Evolutionary conservation across 2,797 vertebrate species (phyloP), one percentile per base, ranked within the genome.

Genomic region (Chelon auratus): DNA sequence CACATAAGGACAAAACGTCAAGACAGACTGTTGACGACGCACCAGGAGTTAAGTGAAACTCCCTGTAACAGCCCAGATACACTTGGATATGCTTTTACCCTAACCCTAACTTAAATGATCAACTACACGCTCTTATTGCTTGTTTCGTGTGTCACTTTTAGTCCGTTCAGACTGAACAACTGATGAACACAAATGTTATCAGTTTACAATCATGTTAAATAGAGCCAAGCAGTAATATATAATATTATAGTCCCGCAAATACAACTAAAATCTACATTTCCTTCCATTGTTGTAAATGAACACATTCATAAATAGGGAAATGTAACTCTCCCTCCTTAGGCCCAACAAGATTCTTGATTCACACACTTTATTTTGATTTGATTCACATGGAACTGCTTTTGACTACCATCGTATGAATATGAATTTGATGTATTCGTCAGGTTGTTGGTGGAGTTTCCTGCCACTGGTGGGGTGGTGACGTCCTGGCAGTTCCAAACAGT

Each of bases 401-500:
- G 20, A 9, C 18, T 50, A 50, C 5, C 0, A 1, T 47, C 36
- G 11, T 33, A 2, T 47, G 9, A 61, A 22, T 17, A 13, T 11
- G 20, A 2, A 26, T 39, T 42, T 60, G 30, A 26, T 74, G 33
- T n/a, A 10, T 78, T 22, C 77, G 18, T 33, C 93, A 99, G 97
- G 90, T 90, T 99, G 83, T 69, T 99, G 90, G 96, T 94, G 45
- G 98, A 99, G 90, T 97, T 99, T 76, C 97, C 97, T 24, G 97
- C 97, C 0, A 99, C 97, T 2, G 98, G 98, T 1, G 98, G 98
- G 0, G 93, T 95, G 42, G 60, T 97, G 72, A 95, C 97, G 0
- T 99, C 97, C 43, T 98, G 96, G 96, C 97, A 97, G 68, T 98
- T 99, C 84, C 97, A 99, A 82, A 97, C 97, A 0, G 96, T 98